Evolutionary conservation across 2,797 vertebrate genomes (phyloP), one percentile per base, ranked within the genome.

Genomic region (Gymnopithys bicolor): DNA sequence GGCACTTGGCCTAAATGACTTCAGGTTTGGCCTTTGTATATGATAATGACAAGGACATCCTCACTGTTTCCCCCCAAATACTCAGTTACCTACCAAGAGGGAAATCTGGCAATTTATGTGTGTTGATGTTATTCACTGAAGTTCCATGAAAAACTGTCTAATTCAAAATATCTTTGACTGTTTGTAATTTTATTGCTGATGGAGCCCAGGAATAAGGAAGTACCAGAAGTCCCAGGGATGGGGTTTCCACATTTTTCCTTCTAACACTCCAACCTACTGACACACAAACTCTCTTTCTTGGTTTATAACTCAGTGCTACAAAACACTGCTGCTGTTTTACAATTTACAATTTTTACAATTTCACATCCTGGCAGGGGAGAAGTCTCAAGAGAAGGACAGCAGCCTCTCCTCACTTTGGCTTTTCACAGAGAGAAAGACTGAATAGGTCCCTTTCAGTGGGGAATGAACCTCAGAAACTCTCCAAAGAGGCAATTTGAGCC

Each of bases 1-100:
- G 22, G 55, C 16, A 10, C 21, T 80, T 49, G 56, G 23, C 19
- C 27, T 53, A 52, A 71, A 73, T 21, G 22, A 11, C 9, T 71
- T 60, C 63, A 74, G 25, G 46, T 76, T 53, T 82, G 46, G 8
- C 24, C 19, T 13, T 53, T 0, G 0, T 8, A 13, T 19, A 33
- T 45, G 18, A 17, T 23, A 52, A 35, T 21, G 19, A 9, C 22
- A 52, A 35, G 17, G 19, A 9, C 22, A 56, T 56, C 10, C 60
- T 79, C 51, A 17, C 9, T 53, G 7, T 19, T 76, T 71, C 17
- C 19, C 10, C 11, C 19, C 4, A 35, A 56, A 46, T 30, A 14
- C 3, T 32, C 33, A 14, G 4, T 33, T 19, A 51, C 9, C 3
- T 52, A 70, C 18, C 30, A 49, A 15, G 21, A 69, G 2, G 9